Conservation (phyloP, 2,888 invertebrate species). For the Caenorhabditis japonica region DNA sequence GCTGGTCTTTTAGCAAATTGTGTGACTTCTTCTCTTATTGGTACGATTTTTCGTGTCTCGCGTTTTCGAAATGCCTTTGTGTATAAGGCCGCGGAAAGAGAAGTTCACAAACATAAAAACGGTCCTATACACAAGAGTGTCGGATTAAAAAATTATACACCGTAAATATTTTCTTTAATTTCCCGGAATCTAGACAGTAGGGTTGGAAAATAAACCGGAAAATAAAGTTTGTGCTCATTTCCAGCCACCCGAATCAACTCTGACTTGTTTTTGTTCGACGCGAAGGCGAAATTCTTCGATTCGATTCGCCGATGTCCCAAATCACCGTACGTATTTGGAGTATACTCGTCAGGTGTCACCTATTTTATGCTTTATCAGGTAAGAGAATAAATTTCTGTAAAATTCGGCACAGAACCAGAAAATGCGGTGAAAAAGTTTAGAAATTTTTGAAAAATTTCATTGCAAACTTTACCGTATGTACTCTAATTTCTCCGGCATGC, state of each 20-base stretch:
- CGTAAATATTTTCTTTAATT: no score
- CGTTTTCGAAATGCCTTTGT: constrained; percentile 1
- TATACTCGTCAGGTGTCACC: constrained; percentile 68
- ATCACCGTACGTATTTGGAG: constrained; percentile 66
- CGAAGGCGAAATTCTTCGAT: constrained; percentile 60
- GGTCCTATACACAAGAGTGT: no score
- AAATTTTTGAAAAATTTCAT: no score
- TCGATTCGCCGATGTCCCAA: constrained; percentile 65
- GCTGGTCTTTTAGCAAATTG: constrained; percentile 62
- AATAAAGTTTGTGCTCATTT: constrained; percentile 8
- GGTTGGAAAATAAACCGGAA: no score
- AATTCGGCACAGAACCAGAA: no score
- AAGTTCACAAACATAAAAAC: no score
- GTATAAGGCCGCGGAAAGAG: no score
- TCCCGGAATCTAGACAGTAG: no score
- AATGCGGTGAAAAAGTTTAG: no score
- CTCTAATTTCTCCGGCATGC: no score
- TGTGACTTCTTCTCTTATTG: constrained; percentile 59
- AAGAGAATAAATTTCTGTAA: constrained; percentile 3
- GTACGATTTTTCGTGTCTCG: constrained; percentile 50
- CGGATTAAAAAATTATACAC: no score
- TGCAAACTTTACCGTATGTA: no score
- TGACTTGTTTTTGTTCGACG: constrained; percentile 66
- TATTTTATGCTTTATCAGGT: constrained; percentile 67
- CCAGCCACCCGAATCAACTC: constrained; percentile 70